Base-by-base conservation (phyloP, 2,113 vertebrate species). In the Perca flavescens region DNA sequence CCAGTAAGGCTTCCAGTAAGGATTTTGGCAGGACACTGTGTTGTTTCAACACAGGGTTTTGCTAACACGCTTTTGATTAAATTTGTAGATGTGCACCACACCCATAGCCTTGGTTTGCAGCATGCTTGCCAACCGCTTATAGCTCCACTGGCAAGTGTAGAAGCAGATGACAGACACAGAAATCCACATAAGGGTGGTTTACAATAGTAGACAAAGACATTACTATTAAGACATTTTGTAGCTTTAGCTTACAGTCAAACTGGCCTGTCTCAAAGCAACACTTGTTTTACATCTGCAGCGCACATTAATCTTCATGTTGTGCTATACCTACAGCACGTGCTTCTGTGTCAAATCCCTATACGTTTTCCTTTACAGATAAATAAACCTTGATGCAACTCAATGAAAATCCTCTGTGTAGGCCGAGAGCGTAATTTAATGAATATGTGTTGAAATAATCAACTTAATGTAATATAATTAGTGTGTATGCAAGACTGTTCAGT, bases 371-470 rank as follows among this genome's bases (percentile, higher is more conserved):
- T 13, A 58, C 22, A 70, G 66, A 67, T 82, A 86, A 80, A 88
- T 76, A 61, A 71, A 40, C 25, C 15, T 63, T n/a, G 69, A 21
- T 70, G 56, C 40, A 49, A 79, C 60, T 11, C 21, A 80, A 70
- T 53, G 47, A 43, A 43, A 43, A 43, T 43, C 40, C 36, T 72
- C 49, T 54, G 49, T 83, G 40, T 10, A 60, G 52, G 53, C 60
- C 64, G 67, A 75, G 85, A 85, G 52, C 65, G 62, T 53, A 64
- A 80, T 86, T 83, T 87, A 91, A 92, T 89, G 81, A 89, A 83
- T 63, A 91, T 54, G 86, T 89, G 92, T 82, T 89, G 86, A 93
- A 90, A 93, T 88, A 82, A 92, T 91, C 67, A 86, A 21, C 84
- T 83, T 79, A 89, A 87, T 85, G 61, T 79, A 73, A 85, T 85